Conservation (phyloP, 2,888 invertebrate genomes). For the Neoitamus cyanurus region DNA sequence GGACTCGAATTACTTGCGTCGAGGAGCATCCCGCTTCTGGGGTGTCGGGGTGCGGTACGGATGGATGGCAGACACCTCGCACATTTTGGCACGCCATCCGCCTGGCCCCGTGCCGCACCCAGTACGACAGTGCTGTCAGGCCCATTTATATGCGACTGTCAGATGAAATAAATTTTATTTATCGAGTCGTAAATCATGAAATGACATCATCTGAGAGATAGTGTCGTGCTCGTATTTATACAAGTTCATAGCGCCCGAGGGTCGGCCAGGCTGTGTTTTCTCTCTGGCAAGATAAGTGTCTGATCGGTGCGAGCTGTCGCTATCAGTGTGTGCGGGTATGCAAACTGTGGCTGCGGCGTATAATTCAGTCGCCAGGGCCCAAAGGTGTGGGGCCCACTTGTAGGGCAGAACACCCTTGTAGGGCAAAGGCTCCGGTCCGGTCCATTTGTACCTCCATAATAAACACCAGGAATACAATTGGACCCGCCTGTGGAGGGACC, state of each 20-base stretch:
- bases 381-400: neutral
- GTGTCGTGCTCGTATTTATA: slow-evolving; percentile 14
- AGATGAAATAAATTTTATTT: slow-evolving; percentile 50
- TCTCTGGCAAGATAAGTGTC: slow-evolving; percentile 4
- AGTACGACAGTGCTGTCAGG: slow-evolving; percentile 7
- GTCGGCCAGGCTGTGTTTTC: neutral
- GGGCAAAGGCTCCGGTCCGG: neutral
- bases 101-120: neutral
- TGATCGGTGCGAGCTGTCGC: neutral
- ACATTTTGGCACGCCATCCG: slow-evolving; percentile 1
- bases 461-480: slow-evolving; percentile 24
- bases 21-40: neutral
- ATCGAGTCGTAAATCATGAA: slow-evolving; percentile 49
- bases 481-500: neutral
- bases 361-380: neutral
- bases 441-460: slow-evolving; percentile 24
- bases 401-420: neutral
- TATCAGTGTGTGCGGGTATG: neutral
- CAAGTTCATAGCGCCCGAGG: slow-evolving; percentile 1
- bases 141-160: slow-evolving; percentile 46
- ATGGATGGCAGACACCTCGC: neutral
- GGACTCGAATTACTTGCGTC: neutral
- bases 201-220: slow-evolving; percentile 42
- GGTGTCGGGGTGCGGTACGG: neutral
- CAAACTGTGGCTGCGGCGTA: neutral